These are phyloP conservation scores for Tragelaphus strepsiceros DNA, from an alignment of 2,113 vertebrate species.

Conservation along the genomic window DNA sequence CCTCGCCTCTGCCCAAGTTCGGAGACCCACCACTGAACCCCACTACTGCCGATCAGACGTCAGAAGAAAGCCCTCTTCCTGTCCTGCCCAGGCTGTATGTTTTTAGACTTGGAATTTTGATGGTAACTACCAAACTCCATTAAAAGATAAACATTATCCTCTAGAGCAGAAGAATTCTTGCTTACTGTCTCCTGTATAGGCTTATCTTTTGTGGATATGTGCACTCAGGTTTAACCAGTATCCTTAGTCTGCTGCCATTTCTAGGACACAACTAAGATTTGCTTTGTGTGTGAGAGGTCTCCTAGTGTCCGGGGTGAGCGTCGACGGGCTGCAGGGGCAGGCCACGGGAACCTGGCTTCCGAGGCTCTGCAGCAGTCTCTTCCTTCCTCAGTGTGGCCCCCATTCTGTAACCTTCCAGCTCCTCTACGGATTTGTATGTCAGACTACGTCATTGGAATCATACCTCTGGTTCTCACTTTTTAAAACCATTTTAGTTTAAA, in stretches of 20 bases:
- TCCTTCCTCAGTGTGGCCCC: background rate
- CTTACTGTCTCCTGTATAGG: background rate
- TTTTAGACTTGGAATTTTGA: constrained; percentile 7
- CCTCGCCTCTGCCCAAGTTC: background rate
- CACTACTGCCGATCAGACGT: background rate
- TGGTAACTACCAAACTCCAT: background rate
- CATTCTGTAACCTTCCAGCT: constrained; percentile 32
- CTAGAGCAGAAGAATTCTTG: background rate
- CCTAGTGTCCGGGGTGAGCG: constrained; percentile 78
- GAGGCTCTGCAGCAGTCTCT: constrained; percentile 46
- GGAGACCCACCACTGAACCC: background rate
- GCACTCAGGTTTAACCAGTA: background rate
- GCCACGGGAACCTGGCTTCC: constrained; percentile 75
- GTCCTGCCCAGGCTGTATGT: background rate
- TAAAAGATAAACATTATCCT: background rate
- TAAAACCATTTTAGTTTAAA: constrained; percentile 58
- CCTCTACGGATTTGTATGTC: constrained; percentile 1
- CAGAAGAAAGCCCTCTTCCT: background rate
- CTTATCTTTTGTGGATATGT: background rate
- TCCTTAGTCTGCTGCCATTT: constrained; percentile 7
- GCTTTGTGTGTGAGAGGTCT: background rate
- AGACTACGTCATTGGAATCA: constrained; percentile 43
- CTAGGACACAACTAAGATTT: background rate
- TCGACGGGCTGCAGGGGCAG: constrained; percentile 84
- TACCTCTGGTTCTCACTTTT: constrained; percentile 49